Evolutionary conservation across 2,797 vertebrate genomes (phyloP), one percentile per base, ranked within the genome.

Genomic region (Hipposideros larvatus): DNA sequence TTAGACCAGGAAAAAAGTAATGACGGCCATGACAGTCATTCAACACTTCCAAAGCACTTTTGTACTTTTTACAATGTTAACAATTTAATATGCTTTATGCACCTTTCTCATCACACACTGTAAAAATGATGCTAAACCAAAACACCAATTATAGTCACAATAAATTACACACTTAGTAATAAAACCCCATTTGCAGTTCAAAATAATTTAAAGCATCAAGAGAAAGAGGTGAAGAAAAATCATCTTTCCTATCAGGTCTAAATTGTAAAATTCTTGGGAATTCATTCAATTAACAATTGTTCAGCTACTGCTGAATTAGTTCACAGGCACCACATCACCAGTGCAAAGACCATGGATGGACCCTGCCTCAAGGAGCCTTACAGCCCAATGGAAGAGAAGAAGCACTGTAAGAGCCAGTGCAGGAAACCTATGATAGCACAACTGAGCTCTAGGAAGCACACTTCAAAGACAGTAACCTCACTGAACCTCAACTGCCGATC

Each of bases 161-260:
- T 46, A 74, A 82, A 70, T 85, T 65, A 66, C 63, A 79, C n/a
- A 79, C 34, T 63, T 96, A 68, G 53, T 66, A 93, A 11, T 84
- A 93, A 91, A 61, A 71, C 8, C 94, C n/a, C 37, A 85, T 63
- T 68, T 96, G 28, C 55, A 83, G 43, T 86, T 94, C 46, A 93
- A 91, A 95, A 66, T 87, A 55, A 94, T 63, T 77, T 61, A 57
- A 97, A 94, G 79, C 73, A 87, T 74, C 63, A 93, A 59, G 43
- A 92, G 73, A 92, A 90, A 80, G 0, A 34, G 19, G 41, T 92
- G 8, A 92, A 89, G 22, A 70, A 92, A 95, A 78, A 34, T n/a
- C 57, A 84, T 41, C 46, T 77, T 91, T 87, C 53, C 53, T 65
- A 18, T 63, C 41, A 61, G 11, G 5, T 88, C 68, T 80, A n/a